A percentile compares a stretch with the other conserved stretches of the same genome.
Evolutionary conservation across 2,888 invertebrate genomes (phyloP).

Genomic region (Cataglyphis albicans): DNA sequence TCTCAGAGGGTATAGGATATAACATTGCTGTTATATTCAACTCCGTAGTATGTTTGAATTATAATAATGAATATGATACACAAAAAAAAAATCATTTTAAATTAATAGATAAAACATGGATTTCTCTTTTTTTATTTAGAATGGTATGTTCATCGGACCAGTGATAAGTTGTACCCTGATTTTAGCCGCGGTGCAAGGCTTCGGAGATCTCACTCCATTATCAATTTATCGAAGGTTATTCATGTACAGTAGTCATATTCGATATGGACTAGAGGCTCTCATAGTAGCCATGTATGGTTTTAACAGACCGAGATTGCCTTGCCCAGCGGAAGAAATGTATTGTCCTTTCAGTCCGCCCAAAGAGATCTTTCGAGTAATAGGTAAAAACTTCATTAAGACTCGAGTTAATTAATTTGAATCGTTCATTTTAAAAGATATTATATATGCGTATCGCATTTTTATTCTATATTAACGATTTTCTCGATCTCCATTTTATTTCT

Average conservation of each 20-base stretch:
- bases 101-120: background rate
- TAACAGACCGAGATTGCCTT: slow-evolving; percentile 91
- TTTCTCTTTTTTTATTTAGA: slow-evolving; percentile 87
- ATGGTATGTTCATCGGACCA: slow-evolving; percentile 96
- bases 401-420: background rate
- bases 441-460: background rate
- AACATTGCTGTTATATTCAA: slow-evolving; percentile 91
- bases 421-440: background rate
- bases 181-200: slow-evolving; percentile 94
- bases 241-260: slow-evolving; percentile 93
- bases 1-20: slow-evolving; percentile 93
- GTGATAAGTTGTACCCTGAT: slow-evolving; percentile 95
- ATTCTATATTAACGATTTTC: background rate
- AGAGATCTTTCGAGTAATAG: slow-evolving; percentile 92
- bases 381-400: slow-evolving; percentile 82
- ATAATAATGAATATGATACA: background rate
- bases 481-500: background rate
- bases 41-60: slow-evolving; percentile 89
- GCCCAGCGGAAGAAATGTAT: slow-evolving; percentile 90
- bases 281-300: slow-evolving; percentile 93
- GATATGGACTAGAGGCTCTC: slow-evolving; percentile 93
- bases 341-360: slow-evolving; percentile 92
- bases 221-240: slow-evolving; percentile 92
- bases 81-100: background rate
- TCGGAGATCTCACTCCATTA: slow-evolving; percentile 91